Conservation (phyloP, 2,797 vertebrate species). For the Denticeps clupeoides region DNA sequence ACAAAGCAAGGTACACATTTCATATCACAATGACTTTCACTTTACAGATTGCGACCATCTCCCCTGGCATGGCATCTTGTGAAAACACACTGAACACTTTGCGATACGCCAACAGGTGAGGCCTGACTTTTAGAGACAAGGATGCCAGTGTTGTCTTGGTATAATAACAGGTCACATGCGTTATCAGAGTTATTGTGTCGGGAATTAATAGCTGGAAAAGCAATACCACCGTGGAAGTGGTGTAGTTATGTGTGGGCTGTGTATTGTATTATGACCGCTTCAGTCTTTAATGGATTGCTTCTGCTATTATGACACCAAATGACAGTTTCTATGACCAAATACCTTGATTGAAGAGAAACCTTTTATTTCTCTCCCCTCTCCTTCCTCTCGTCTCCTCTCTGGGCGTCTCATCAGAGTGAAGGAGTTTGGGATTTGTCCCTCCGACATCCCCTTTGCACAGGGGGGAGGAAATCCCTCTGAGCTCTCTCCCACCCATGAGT, state of each 20-base stretch:
- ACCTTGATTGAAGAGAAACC: not conserved
- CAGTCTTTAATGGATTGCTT: too few relatives aligned
- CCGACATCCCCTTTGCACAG: conserved; percentile 95
- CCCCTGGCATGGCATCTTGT: conserved; percentile 97
- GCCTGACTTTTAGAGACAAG: not conserved
- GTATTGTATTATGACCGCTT: too few relatives aligned
- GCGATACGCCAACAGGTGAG: conserved; percentile 96
- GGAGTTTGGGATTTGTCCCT: conserved; percentile 97
- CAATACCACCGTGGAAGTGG: too few relatives aligned
- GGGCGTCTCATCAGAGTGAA: conserved; percentile 72
- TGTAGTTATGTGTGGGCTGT: too few relatives aligned
- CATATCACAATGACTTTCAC: not conserved
- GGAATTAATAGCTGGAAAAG: too few relatives aligned
- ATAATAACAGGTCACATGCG: too few relatives aligned
- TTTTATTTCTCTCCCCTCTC: conserved; percentile 32
- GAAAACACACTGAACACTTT: conserved; percentile 96
- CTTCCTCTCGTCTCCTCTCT: conserved; percentile 19
- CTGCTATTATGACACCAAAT: not conserved
- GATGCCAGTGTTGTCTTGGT: too few relatives aligned
- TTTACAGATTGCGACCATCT: conserved; percentile 89
- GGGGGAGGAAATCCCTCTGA: conserved; percentile 85
- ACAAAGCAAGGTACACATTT: too few relatives aligned
- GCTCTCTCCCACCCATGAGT: conserved; percentile 94
- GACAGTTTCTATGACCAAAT: not conserved
- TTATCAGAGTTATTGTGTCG: too few relatives aligned